Evolutionary conservation across 2,113 vertebrate species (phyloP).

Genomic region (Collichthys lucidus): DNA sequence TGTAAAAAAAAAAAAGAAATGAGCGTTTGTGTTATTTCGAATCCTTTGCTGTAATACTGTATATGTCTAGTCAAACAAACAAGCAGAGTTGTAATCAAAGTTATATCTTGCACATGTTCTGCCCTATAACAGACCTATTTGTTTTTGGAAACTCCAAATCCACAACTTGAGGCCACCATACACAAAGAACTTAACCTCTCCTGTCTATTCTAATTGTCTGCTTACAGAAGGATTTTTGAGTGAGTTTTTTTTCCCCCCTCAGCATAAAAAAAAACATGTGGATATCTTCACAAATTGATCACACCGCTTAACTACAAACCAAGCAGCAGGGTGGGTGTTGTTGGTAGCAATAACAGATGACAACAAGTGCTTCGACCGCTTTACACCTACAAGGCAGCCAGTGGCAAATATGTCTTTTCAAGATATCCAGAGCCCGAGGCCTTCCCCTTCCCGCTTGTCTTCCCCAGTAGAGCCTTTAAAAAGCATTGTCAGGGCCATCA

Average conservation of each 20-base stretch:
- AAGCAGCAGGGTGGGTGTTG: neutral
- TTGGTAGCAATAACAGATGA: neutral
- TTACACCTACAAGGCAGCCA: neutral
- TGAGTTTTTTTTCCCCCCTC: neutral
- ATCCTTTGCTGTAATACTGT: neutral
- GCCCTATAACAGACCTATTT: neutral
- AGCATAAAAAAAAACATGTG: neutral
- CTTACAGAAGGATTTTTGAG: neutral
- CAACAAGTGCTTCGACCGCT: neutral
- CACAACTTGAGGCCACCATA: neutral
- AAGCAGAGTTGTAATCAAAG: neutral
- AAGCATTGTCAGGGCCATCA: neutral
- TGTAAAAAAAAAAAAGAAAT: neutral
- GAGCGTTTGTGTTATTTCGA: neutral
- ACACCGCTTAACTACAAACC: neutral
- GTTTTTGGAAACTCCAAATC: neutral
- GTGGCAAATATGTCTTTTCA: neutral
- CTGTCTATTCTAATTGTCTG: neutral
- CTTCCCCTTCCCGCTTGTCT: neutral
- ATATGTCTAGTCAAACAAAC: constrained; percentile 4
- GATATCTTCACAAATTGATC: neutral
- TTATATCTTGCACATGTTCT: neutral
- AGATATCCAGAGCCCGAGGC: neutral
- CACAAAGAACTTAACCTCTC: neutral
- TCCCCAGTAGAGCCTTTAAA: neutral